Evolutionary conservation across 2,888 invertebrate species (phyloP).

Genomic region (Mesoligia furuncula): DNA sequence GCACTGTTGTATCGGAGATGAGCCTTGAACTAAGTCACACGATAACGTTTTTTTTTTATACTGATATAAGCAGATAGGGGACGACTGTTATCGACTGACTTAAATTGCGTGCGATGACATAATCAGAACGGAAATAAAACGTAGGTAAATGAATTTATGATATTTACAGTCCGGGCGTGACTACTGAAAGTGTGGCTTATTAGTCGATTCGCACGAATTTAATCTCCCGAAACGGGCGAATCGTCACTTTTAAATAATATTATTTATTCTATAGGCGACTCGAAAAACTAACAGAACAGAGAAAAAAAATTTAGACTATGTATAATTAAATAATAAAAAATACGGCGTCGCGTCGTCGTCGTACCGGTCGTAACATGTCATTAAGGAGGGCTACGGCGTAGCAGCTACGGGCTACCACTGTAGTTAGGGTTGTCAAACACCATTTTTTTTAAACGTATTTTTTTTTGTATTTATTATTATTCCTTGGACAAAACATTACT

Average conservation of each 20-base stretch:
- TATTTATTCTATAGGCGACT: no score
- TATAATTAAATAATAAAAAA: conserved; percentile 5
- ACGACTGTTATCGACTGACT: conserved; percentile 62
- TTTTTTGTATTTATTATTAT: no score
- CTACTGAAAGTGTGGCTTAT: not conserved
- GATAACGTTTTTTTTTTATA: conserved; percentile 52
- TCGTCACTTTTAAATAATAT: not conserved
- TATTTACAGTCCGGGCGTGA: not conserved
- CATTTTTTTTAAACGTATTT: not conserved
- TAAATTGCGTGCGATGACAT: conserved; percentile 48
- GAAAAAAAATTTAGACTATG: not conserved
- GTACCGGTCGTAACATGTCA: conserved; percentile 2
- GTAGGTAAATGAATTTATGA: conserved; percentile 1
- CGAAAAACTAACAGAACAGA: no score
- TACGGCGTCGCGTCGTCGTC: not conserved
- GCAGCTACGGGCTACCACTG: not conserved
- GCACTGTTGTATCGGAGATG: conserved; percentile 49
- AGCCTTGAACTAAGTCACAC: conserved; percentile 65
- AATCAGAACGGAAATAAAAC: conserved; percentile 22
- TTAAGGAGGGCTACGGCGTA: not conserved
- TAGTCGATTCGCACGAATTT: not conserved
- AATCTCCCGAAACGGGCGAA: not conserved
- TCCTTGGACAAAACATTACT: not conserved
- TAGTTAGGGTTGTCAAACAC: conserved; percentile 23
- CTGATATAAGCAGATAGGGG: conserved; percentile 58